Evolutionary conservation across 2,113 vertebrate genomes (phyloP), one percentile per base, ranked within the genome.

Genomic region (Anas platyrhynchos): DNA sequence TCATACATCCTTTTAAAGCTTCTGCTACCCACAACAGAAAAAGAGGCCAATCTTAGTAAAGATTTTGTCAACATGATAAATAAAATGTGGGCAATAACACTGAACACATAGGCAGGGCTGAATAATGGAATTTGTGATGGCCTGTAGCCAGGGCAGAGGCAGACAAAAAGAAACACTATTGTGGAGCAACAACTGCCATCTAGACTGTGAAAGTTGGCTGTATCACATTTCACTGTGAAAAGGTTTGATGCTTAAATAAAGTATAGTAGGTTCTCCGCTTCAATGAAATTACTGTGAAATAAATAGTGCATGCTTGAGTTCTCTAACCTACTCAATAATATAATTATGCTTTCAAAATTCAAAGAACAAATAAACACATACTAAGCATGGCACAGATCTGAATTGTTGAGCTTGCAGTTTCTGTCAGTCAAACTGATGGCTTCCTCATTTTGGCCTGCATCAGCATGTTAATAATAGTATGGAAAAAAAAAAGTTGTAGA

Each of bases 301-400:
- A 90, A 46, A 21, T 69, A 83, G 68, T 31, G 59, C 20, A 16
- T 44, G 46, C 56, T 81, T 16, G 27, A 80, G 20, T 83, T 75
- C 80, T 88, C 43, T 69, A 56, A 59, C 83, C 29, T 34, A n/a
- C 58, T 79, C 48, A 68, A 15, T 48, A 75, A 61, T 44, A 15
- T 81, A 81, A 94, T 81, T 78, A 84, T 13, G 63, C 71, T 91
- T 91, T 72, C 54, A 73, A 63, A 84, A 91, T 84, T 84, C 68
- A 65, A 52, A 68, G 52, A 89, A 79, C 46, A 63, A 96, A 59
- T 84, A 78, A 95, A 72, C 23, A 54, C 26, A 38, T 72, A 20
- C 34, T 72, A 54, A 54, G 72, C 46, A 29, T 15, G 41, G 75
- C n/a, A 77, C 16, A n/a, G 32, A 32, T 72, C 21, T 93, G 61